Evolutionary conservation across 2,888 invertebrate genomes (phyloP), one percentile per base, ranked within the genome.

Genomic region (Volucella inanis): DNA sequence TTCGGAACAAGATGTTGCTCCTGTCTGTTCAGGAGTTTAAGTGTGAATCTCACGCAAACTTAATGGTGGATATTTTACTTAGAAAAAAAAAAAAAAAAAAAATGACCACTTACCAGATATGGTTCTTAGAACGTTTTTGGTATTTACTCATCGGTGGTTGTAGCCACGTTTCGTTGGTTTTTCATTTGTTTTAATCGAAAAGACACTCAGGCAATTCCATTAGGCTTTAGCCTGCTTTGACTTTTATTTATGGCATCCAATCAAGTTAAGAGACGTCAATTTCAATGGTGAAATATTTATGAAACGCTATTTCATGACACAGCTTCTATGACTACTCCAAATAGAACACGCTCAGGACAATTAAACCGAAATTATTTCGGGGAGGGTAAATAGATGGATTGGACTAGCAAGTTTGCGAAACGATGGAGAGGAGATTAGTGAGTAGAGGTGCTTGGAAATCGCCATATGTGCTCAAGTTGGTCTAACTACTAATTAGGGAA

Each of bases 191-290:
- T 47, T 65, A 65, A 72, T 65, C 72, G 64, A 49, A 72, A 57
- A 39, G 45, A 41, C 71, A 67, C 47, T 39, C 50, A 8, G 61
- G 65, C 54, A 72, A 79, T 72, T 45, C 57, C 71, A 79, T 72
- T 72, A 45, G 15, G 71, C 39, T 65, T 54, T 39, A 14, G 18
- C n/a, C 55, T 61, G 18, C 22, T 57, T 39, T 2, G 59, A 22
- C 61, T 39, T 54, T 39, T 62, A 77, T 68, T 68, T 68, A 77
- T 77, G 76, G 22, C 54, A 47, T 62, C 61, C 61, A 77, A 77
- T 61, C 76, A 61, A 54, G 68, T 47, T 54, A 31, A 31, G 15
- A 61, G 59, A 52, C 43, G 41, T 39, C 62, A 67, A 59, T 67
- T 67, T 75, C 49, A 50, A 6, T 57, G 31, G n/a, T 67, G 52